Evolutionary conservation across 2,888 invertebrate species (phyloP), one percentile per base, ranked within the genome.

Genomic region (Selenia dentaria): DNA sequence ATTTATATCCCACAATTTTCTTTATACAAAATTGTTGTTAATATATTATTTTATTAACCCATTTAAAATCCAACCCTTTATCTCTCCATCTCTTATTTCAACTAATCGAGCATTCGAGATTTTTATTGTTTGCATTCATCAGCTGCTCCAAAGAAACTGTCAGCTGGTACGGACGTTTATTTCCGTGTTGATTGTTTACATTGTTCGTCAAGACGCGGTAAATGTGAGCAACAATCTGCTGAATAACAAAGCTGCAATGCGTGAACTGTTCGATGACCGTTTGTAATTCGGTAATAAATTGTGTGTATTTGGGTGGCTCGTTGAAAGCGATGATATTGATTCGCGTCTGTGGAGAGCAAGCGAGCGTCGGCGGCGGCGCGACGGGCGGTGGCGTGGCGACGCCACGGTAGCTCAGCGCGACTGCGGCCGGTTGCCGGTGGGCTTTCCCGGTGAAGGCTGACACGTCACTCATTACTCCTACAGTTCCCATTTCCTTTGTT

Each of bases 331-430:
- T 67, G 59, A 70, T 81, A 84, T 82, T 72, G 85, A 83, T 83
- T 82, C 68, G 70, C 57, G 70, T 67, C 58, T 57, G 59, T 62
- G n/a, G 55, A 54, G 62, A 58, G 56, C 57, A 59, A 62, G 62
- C 57, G 56, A 62, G 57, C 16, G 75, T 13, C 26, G n/a, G 57
- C 63, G 59, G 59, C 55, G 62, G 54, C 73, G 74, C 74, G 74
- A 3, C 16, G 22, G 22, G 8, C 22, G 6, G 22, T 8, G 8
- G 74, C 84, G 82, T 80, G 69, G 67, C 58, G 73, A 70, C 81
- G 72, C 79, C 76, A 54, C 83, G 82, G 65, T 65, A 67, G 76
- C 79, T 70, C 65, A 62, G 56, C 79, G 77, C 82, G 79, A 87
- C 88, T 88, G 86, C 75, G 73, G 74, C 59, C 57, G 58, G 54